Conservation (phyloP, 2,113 vertebrate genomes). For the Astur gentilis region DNA sequence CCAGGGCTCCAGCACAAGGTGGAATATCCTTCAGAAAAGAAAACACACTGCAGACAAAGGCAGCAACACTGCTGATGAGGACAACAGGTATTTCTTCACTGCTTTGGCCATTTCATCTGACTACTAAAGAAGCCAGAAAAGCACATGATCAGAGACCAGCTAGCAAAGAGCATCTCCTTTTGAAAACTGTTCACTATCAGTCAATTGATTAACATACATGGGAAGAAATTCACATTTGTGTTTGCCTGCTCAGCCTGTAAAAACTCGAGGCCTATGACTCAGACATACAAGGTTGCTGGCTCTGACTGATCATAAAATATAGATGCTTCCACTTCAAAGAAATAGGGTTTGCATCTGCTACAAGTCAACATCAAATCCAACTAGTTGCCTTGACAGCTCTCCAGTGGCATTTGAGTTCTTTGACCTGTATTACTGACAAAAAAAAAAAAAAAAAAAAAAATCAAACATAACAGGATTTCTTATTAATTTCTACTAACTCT, state of each 20-base stretch:
- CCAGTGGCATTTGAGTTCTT: background rate
- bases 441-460: background rate
- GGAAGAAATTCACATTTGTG: background rate
- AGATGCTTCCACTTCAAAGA: background rate
- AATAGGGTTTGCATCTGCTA: background rate
- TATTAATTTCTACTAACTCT: background rate
- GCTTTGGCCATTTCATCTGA: background rate
- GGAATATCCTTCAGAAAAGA: background rate
- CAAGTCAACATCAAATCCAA: background rate
- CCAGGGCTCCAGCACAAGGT: background rate
- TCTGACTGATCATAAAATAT: background rate
- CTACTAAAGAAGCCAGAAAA: background rate
- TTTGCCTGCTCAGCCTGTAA: background rate
- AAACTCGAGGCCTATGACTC: background rate
- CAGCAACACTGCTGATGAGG: background rate
- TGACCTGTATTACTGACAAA: background rate
- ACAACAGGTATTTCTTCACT: background rate
- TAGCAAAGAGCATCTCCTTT: conserved; percentile 10
- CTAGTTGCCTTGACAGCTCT: background rate
- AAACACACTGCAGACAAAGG: background rate
- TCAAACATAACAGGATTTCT: background rate
- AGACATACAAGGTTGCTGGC: background rate
- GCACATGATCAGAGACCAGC: background rate
- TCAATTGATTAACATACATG: background rate
- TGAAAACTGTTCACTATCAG: background rate